Percentiles rank a stretch among this genome's conserved stretches.
phyloP scores from a whole-genome alignment of 2,113 vertebrate genomes.

The Ageneiosus marmoratus region DNA sequence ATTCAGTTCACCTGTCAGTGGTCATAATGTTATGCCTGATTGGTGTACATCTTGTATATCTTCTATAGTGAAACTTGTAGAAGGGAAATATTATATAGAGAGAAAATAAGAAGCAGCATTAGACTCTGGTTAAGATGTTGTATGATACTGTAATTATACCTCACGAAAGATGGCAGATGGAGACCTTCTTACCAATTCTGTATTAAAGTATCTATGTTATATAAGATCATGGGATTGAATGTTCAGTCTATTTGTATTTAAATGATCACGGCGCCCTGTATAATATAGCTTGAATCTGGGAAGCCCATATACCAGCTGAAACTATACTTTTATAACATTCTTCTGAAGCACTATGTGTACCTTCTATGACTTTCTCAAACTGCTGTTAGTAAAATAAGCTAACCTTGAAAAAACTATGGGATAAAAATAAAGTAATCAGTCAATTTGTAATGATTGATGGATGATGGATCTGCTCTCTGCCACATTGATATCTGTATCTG shows the following conservation, averaged over 20 bases:
- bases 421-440: background rate
- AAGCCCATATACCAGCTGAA: too few species aligned
- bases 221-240: background rate
- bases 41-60: too few species aligned
- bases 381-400: background rate
- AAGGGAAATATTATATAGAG: too few species aligned
- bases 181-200: background rate
- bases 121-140: background rate
- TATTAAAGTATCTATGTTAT: background rate
- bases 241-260: too few species aligned
- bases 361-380: background rate
- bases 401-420: background rate
- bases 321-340: too few species aligned
- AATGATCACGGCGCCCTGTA: too few species aligned
- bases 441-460: background rate
- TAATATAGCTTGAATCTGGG: too few species aligned
- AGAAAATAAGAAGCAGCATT: background rate
- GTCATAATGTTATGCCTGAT: too few species aligned
- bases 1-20: too few species aligned
- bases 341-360: too few species aligned
- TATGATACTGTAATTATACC: background rate
- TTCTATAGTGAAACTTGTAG: too few species aligned
- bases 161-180: background rate
- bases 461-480: too few species aligned
- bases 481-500: background rate